Percentiles rank a stretch among this genome's conserved stretches.
Conservation (phyloP, 2,797 vertebrate species). For the Gouania willdenowi region DNA sequence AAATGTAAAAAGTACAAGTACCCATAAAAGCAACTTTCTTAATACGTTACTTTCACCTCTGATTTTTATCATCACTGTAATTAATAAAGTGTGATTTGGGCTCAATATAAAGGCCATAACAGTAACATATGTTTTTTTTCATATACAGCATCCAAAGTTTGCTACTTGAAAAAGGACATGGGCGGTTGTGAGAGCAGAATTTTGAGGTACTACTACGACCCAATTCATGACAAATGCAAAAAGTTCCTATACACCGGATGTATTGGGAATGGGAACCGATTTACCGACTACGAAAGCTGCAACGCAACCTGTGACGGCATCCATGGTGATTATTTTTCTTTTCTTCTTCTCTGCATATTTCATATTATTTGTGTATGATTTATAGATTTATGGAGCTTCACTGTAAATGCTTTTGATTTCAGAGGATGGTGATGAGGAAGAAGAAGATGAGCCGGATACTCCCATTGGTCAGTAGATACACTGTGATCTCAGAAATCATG, state of each 20-base stretch:
- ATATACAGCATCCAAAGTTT: conserved; percentile 32
- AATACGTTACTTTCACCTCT: too few species aligned
- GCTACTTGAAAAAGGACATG: conserved; percentile 1
- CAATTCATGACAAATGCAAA: conserved; percentile 46
- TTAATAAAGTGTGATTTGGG: too few species aligned
- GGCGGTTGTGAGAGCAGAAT: conserved; percentile 29
- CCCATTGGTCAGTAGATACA: conserved; percentile 61
- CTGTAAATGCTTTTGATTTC: conserved; percentile 5
- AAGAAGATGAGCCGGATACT: conserved; percentile 66
- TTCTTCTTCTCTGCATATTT: too few species aligned
- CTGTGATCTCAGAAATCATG: neutral
- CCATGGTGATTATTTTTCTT: conserved; percentile 52
- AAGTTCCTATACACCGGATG: conserved; percentile 59
- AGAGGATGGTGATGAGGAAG: conserved; percentile 25
- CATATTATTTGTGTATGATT: too few species aligned
- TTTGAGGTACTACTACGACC: conserved; percentile 60
- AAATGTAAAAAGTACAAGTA: too few species aligned
- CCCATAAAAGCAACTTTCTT: too few species aligned
- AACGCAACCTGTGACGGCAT: conserved; percentile 67
- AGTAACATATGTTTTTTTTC: neutral
- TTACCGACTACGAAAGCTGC: conserved; percentile 27
- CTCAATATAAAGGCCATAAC: too few species aligned
- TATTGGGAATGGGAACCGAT: conserved; percentile 73
- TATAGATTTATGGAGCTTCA: too few species aligned
- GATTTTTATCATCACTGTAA: too few species aligned